Base-by-base conservation (phyloP, 2,797 vertebrate genomes). In the Lutjanus campechanus region DNA sequence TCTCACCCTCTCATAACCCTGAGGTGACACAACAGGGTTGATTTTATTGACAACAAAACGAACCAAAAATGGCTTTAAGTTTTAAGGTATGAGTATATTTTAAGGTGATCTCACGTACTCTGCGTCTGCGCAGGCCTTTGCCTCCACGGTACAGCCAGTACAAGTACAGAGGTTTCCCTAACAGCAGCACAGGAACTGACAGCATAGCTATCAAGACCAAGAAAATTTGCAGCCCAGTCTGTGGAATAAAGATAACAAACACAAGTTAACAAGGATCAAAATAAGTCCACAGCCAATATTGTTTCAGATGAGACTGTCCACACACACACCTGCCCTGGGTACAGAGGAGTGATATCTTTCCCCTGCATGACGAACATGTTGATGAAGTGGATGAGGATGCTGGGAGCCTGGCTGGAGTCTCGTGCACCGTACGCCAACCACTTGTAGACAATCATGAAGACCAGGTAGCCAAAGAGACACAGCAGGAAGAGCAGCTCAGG, bases 331-430 rank as follows among this genome's bases (percentile, higher is more conserved):
- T 99, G 98, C 56, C 97, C 97, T 0, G 88, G 87, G 78, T 96
- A 99, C 25, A 99, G 95, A 5, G 90, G 94, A 40, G 63, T 76
- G 66, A 88, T 63, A 56, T 82, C 89, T 61, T 60, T 92, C 29
- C 89, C 90, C 68, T 96, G 96, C 93, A 98, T 97, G 20, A 99
- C 92, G 65, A 99, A 99, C 98, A 99, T 99, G 93, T 97, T 97
- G 80, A 99, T 99, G 85, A 99, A 99, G 61, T 98, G 95, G 55
- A 99, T 98, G 72, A 99, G 96, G 87, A 99, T 97, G 91, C 98
- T 99, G 15, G 98, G 98, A 41, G 98, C 98, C 7, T 81, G 79
- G 11, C 88, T 93, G 4, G 98, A 98, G 85, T 97, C 95, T 19
- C 77, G 89, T 0, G 92, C 96, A 0, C 96, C 92, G 62, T 95